Evolutionary conservation across 2,888 invertebrate genomes (phyloP), one percentile per base, ranked within the genome.

Genomic region (Tenthredo distinguenda): DNA sequence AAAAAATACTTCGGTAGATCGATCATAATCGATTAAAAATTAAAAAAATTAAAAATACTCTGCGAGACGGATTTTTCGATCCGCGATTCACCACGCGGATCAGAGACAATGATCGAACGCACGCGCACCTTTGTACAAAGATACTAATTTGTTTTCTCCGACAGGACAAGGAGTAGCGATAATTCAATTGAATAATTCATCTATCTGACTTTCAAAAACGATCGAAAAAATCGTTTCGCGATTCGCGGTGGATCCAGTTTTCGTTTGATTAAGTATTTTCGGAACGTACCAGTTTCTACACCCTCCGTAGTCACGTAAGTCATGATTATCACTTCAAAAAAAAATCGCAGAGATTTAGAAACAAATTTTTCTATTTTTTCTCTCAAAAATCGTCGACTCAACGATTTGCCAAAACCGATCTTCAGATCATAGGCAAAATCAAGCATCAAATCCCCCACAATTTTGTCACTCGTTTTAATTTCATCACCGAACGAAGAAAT

Each of bases 11-110:
- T 12, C 0, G 2, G 3, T 6, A 10, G 26, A 68, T 68, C 68
- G 68, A 68, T 68, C 68, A 68, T 68, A 31, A 68, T 68, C 68
- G 68, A 68, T 68, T 68, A 68, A 68, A 68, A 15, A 31, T 15
- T 47, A 15, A 4, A 7, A 15, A 15, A 47, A 47, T 12, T 6
- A 43, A 10, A 37, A 26, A 31, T 34, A 2, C 9, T 68, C 31
- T 31, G 26, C 68, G 31, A 15, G 68, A 31, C 9, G 2, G 68
- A 68, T 68, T 68, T 31, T 68, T 68, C 21, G 31, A 68, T 26
- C 34, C 55, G 55, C 31, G 12, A 65, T 65, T 31, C 31, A 65
- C 65, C 65, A 31, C 65, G 31, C 65, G 26, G 26, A 55, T 21
- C 21, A 15, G 21, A 65, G 65, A 65, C 65, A 31, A 31, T 65